phyloP scores from a whole-genome alignment of 2,888 invertebrate species.

The Coremacera marginata region DNA sequence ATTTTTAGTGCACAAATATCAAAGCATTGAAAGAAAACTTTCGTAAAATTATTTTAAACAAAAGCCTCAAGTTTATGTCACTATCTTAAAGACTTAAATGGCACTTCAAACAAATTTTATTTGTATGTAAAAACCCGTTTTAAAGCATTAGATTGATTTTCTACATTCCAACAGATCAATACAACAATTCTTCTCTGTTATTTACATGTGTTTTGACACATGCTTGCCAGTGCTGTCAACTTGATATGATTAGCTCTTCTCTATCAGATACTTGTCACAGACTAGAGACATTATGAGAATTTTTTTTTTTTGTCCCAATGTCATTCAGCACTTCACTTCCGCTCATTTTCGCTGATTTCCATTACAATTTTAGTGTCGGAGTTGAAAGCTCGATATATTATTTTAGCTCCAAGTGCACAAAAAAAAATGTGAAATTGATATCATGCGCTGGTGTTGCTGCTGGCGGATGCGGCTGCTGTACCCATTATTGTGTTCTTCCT shows the following conservation, averaged over 20 bases:
- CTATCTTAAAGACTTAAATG: no score
- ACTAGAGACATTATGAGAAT: background rate
- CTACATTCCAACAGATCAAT: no score
- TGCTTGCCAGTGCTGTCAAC: slow-evolving; percentile 8
- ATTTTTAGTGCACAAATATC: no score
- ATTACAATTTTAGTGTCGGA: background rate
- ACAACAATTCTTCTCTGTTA: no score
- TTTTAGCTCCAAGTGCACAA: background rate
- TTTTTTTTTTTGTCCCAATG: background rate
- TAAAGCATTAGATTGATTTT: no score
- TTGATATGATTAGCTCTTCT: background rate
- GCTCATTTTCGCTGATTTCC: slow-evolving; percentile 7
- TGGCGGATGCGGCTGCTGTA: slow-evolving; percentile 36
- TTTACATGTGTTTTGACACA: slow-evolving; percentile 8
- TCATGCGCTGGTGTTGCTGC: slow-evolving; percentile 21
- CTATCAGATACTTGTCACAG: slow-evolving; percentile 11
- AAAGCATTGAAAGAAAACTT: no score
- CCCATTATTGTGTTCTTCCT: background rate
- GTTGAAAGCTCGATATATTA: slow-evolving; percentile 2
- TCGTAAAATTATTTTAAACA: no score
- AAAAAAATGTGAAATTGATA: slow-evolving; percentile 28
- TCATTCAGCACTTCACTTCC: slow-evolving; percentile 26
- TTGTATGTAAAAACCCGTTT: no score
- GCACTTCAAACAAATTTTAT: no score
- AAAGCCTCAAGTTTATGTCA: no score